Evolutionary conservation across 2,888 invertebrate genomes (phyloP).

Genomic region (Acrobeloides nanus): DNA sequence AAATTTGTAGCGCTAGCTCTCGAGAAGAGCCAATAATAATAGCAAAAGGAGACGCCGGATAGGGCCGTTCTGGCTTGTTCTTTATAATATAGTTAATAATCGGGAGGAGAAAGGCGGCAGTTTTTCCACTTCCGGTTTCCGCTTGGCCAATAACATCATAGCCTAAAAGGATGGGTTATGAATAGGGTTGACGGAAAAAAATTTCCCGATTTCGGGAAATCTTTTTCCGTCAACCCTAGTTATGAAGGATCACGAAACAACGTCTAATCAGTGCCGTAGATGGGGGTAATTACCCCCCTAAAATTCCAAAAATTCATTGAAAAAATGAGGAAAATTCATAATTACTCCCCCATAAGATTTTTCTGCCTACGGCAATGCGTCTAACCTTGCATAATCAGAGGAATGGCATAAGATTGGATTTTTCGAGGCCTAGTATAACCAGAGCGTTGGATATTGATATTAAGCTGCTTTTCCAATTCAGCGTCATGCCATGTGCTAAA

Average conservation of each 20-base stretch:
- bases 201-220: no score
- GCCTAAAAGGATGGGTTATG: no score
- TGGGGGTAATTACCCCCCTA: background rate
- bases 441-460: slow-evolving; percentile 24
- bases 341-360: slow-evolving; percentile 6
- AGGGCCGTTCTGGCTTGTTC: slow-evolving; percentile 8
- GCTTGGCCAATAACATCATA: slow-evolving; percentile 94
- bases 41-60: slow-evolving; percentile 64
- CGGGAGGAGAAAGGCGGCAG: slow-evolving; percentile 85
- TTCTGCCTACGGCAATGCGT: background rate
- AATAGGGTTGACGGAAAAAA: no score
- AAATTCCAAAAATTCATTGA: slow-evolving; percentile 1
- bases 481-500: slow-evolving; percentile 23
- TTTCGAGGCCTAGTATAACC: slow-evolving; percentile 80
- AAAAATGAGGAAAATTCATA: background rate
- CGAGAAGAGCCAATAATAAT: slow-evolving; percentile 82
- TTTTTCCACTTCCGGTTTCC: slow-evolving; percentile 95
- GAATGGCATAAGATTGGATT: slow-evolving; percentile 82
- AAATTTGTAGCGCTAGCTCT: slow-evolving; percentile 80
- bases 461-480: slow-evolving; percentile 10
- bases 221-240: no score
- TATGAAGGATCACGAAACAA: no score
- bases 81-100: slow-evolving; percentile 64
- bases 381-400: slow-evolving; percentile 62
- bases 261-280: no score